Percentiles rank a stretch among this genome's conserved stretches.
Evolutionary conservation across 2,113 vertebrate genomes (phyloP).

Genomic region (human (Homo sapiens)): DNA sequence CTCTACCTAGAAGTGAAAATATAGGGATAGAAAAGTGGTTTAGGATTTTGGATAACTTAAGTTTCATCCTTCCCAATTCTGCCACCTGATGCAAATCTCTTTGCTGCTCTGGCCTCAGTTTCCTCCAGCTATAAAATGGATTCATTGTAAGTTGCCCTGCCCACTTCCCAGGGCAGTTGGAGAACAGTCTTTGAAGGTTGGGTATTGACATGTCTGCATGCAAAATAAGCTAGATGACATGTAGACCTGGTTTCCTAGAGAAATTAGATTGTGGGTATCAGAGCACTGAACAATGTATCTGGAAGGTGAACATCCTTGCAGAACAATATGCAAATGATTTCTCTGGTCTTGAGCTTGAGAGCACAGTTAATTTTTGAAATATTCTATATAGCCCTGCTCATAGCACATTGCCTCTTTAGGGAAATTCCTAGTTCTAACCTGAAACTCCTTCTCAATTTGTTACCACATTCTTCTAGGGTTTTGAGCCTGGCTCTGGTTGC

Average conservation of each 20-base stretch:
- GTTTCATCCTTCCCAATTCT: not conserved
- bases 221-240: not conserved
- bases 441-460: not conserved
- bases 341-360: constrained; percentile 11
- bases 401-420: not conserved
- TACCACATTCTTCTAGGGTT: not conserved
- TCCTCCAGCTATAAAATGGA: not conserved
- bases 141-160: not conserved
- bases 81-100: not conserved
- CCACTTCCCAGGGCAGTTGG: not conserved
- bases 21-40: not conserved
- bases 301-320: constrained; percentile 10
- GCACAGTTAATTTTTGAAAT: constrained; percentile 40
- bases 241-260: not conserved
- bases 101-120: not conserved
- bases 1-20: not conserved
- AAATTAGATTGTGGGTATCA: not conserved
- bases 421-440: not conserved
- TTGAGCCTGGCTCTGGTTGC: not conserved
- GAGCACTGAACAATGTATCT: not conserved
- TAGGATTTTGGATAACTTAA: not conserved
- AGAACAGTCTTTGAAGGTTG: constrained; percentile 13
- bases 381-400: not conserved
- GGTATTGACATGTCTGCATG: not conserved
- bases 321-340: not conserved